Base-by-base conservation (phyloP, 2,113 vertebrate genomes). In the Mirounga angustirostris region DNA sequence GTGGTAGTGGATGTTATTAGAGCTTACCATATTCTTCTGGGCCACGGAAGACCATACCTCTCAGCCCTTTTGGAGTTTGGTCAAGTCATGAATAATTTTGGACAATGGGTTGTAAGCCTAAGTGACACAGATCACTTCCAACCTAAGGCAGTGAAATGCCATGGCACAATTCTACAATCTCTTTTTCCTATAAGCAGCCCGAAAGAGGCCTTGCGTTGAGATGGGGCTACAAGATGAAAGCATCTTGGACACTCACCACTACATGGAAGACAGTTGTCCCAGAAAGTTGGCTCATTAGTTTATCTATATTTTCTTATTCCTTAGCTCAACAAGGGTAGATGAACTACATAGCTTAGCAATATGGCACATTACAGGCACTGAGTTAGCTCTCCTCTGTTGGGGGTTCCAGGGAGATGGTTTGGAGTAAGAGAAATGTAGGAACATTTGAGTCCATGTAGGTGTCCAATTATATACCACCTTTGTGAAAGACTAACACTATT, bases 241-340 rank as follows among this genome's bases (percentile, higher is more conserved):
- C 2, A 19, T 26, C 18, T 9, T 30, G 50, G 3, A 56, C 1
- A 50, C 19, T 14, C 26, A 9, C 0, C 18, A 56, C 26, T 56
- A 50, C 1, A 4, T 14, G 11, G 8, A 58, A 46, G 22, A 40
- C 12, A 26, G 26, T n/a, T 59, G 2, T 4, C 2, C 33, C 5
- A 65, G 52, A 82, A 52, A 85, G 18, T 65, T n/a, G 15, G 16
- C 15, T 54, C 43, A 0, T 74, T 21, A 43, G 50, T 26, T 95
- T 65, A 63, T 33, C 4, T 74, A 26, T 10, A 73, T 63, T 76
- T 92, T 80, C n/a, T 80, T 84, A 59, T 22, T 59, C 33, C 59
- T 58, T 19, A 5, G 52, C 69, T 89, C 50, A 80, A 30, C 12
- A n/a, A 26, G 59, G 43, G 21, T 19, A 61, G 30, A 67, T 18